These are phyloP conservation scores for Tragulus kanchil DNA, from an alignment of 2,113 vertebrate species.

Conservation along the genomic window DNA sequence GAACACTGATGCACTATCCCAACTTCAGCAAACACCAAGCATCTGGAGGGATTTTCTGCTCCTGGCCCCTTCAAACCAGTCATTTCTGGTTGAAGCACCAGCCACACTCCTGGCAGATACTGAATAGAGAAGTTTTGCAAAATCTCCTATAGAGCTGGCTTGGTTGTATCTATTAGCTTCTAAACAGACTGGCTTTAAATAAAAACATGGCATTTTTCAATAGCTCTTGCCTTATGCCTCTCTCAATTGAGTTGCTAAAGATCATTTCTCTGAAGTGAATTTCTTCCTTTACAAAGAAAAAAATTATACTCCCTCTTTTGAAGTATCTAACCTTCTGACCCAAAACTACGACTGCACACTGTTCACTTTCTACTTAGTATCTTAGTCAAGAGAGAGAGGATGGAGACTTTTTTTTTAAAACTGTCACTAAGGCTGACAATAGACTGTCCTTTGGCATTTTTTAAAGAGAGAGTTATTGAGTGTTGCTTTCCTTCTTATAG, in stretches of 20 bases:
- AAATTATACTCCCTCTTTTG: background rate
- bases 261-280: slow-evolving; percentile 66
- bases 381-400: slow-evolving; percentile 13
- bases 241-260: slow-evolving; percentile 46
- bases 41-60: background rate
- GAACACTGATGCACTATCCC: background rate
- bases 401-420: slow-evolving; percentile 49
- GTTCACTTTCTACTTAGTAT: background rate
- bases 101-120: background rate
- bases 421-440: slow-evolving; percentile 2
- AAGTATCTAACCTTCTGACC: slow-evolving; percentile 25
- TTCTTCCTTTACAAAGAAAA: slow-evolving; percentile 46
- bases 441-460: background rate
- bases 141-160: background rate
- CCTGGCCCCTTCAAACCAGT: background rate
- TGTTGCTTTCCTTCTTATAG: slow-evolving; percentile 42
- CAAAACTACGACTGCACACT: background rate
- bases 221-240: slow-evolving; percentile 28
- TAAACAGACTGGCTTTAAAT: slow-evolving; percentile 22
- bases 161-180: background rate
- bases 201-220: slow-evolving; percentile 52
- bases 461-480: background rate
- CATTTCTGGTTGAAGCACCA: background rate
- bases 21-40: background rate
- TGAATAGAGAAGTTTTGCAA: background rate